Percentiles rank a stretch among this genome's conserved stretches.
phyloP scores from a whole-genome alignment of 2,113 vertebrate genomes.

The Polyodon spathula region DNA sequence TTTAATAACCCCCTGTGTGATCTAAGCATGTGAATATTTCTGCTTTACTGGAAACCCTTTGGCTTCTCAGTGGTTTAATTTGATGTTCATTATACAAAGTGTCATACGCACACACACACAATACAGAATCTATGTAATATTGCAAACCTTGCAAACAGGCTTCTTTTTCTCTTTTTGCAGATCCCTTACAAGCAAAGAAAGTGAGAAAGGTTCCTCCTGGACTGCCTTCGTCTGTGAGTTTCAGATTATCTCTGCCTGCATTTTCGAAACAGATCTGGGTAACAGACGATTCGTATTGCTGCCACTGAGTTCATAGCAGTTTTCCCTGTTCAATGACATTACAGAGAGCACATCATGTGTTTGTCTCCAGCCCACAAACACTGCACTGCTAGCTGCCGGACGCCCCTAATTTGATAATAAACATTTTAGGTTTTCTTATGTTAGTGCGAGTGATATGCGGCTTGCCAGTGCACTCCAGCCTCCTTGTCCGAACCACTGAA shows the following conservation, averaged over 20 bases:
- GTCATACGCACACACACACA: no score
- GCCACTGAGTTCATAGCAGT: no score
- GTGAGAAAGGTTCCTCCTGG: slow-evolving; percentile 98
- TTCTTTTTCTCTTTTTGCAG: slow-evolving; percentile 64
- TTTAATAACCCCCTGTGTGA: no score
- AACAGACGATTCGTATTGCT: no score
- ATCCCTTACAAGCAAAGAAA: slow-evolving; percentile 98
- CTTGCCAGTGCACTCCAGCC: slow-evolving; percentile 66
- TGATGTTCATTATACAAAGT: no score
- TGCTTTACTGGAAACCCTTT: no score
- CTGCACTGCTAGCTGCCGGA: not conserved
- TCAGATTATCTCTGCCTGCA: slow-evolving; percentile 47
- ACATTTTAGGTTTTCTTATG: not conserved
- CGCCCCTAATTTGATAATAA: not conserved
- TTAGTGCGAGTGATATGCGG: slow-evolving; percentile 70
- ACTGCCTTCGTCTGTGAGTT: slow-evolving; percentile 98
- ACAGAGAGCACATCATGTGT: no score
- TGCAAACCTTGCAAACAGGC: slow-evolving; percentile 26
- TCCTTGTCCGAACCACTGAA: slow-evolving; percentile 67
- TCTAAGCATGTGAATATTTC: no score
- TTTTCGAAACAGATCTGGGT: slow-evolving; percentile 46
- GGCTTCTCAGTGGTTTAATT: no score
- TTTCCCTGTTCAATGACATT: no score
- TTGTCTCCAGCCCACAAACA: no score
- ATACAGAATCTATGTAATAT: no score